These are phyloP conservation scores for Myripristis murdjan DNA, from an alignment of 2,797 vertebrate species.

Conservation along the genomic window DNA sequence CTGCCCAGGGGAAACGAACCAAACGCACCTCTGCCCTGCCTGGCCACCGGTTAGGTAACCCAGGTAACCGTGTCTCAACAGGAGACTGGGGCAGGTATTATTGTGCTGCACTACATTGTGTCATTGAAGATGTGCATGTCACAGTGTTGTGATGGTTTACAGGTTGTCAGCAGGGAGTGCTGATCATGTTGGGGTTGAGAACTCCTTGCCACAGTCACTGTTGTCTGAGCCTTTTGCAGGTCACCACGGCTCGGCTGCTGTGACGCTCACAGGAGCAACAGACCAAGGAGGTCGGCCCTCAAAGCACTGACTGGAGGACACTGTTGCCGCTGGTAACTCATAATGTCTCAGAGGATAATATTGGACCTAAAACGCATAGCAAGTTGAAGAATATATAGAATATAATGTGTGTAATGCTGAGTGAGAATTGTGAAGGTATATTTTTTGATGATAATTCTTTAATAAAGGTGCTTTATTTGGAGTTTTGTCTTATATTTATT, in stretches of 20 bases:
- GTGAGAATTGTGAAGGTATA: no score
- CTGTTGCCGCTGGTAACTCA: slow-evolving; percentile 14
- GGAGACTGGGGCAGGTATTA: slow-evolving; percentile 76
- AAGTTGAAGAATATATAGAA: background rate
- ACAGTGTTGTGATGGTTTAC: slow-evolving; percentile 2
- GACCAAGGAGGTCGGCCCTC: slow-evolving; percentile 39
- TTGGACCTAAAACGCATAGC: background rate
- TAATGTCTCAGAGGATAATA: background rate
- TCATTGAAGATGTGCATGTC: slow-evolving; percentile 26
- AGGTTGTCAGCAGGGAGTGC: slow-evolving; percentile 7
- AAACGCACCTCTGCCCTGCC: slow-evolving; percentile 55
- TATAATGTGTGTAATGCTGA: no score
- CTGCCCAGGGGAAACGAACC: slow-evolving; percentile 65
- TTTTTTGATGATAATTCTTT: no score
- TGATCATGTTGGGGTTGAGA: slow-evolving; percentile 40
- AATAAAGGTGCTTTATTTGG: no score
- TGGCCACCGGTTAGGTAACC: slow-evolving; percentile 69
- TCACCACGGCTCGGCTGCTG: slow-evolving; percentile 50
- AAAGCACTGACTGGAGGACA: slow-evolving; percentile 67
- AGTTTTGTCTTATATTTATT: no score
- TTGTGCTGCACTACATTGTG: slow-evolving; percentile 53
- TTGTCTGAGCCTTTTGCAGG: slow-evolving; percentile 84
- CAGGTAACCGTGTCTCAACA: slow-evolving; percentile 80
- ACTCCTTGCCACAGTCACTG: slow-evolving; percentile 71
- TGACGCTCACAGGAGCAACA: slow-evolving; percentile 44